Conservation (phyloP, 2,113 vertebrate genomes). For the Dissostichus mawsoni region DNA sequence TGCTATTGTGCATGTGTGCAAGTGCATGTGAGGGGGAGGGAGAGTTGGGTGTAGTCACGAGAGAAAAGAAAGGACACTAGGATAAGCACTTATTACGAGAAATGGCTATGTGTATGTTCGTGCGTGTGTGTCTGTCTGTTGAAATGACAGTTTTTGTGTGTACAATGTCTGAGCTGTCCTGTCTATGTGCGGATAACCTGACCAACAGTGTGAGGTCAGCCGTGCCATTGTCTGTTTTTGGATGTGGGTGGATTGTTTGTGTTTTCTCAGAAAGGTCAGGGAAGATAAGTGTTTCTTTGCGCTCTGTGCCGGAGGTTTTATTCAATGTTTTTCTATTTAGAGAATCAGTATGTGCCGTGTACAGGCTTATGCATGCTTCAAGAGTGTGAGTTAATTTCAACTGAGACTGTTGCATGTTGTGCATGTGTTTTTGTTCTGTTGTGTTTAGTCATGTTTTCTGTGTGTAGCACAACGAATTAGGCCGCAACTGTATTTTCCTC, state of each 20-base stretch:
- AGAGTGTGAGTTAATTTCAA: neutral
- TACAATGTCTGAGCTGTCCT: constrained; percentile 41
- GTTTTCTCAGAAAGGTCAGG: constrained; percentile 33
- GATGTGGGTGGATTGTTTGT: constrained; percentile 36
- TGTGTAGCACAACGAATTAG: too few relatives aligned
- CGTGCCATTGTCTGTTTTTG: constrained; percentile 56
- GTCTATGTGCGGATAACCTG: constrained; percentile 59
- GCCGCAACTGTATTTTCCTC: too few relatives aligned
- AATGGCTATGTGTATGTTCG: constrained; percentile 34
- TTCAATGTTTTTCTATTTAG: constrained; percentile 4
- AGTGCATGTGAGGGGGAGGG: constrained; percentile 57
- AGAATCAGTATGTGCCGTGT: neutral
- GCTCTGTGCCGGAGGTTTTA: constrained; percentile 12
- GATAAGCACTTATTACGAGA: constrained; percentile 52
- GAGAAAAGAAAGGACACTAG: constrained; percentile 35
- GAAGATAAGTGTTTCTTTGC: constrained; percentile 13
- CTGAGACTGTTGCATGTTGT: neutral
- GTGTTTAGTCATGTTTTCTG: too few relatives aligned
- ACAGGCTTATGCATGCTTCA: neutral
- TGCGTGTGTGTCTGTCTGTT: constrained; percentile 32
- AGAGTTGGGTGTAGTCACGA: constrained; percentile 41
- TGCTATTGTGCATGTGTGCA: neutral
- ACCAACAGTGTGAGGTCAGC: constrained; percentile 51
- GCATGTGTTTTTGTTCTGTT: too few relatives aligned
- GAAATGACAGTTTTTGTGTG: constrained; percentile 22